Evolutionary conservation across 2,797 vertebrate species (phyloP).

Genomic region (Hoplostethus atlanticus): DNA sequence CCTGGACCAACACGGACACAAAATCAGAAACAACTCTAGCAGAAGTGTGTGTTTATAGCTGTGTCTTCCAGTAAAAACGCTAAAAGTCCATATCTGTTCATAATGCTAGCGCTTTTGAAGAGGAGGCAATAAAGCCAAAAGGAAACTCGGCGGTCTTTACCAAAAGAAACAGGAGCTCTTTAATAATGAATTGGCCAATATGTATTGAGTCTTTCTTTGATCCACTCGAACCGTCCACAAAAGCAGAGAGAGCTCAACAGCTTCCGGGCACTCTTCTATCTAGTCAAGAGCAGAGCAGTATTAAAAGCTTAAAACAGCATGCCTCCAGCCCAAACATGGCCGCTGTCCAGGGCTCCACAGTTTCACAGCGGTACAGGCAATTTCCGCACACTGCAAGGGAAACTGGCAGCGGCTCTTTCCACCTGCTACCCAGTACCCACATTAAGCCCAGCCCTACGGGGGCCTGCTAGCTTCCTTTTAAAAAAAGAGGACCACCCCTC

Average conservation of each 20-base stretch:
- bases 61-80: neutral
- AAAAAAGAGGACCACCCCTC: slow-evolving; percentile 26
- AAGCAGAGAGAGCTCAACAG: slow-evolving; percentile 47
- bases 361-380: slow-evolving; percentile 77
- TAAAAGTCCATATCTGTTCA: neutral
- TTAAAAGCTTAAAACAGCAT: slow-evolving; percentile 80
- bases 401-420: slow-evolving; percentile 81
- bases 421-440: slow-evolving; percentile 81
- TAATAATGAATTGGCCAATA: slow-evolving; percentile 20
- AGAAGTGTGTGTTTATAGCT: neutral
- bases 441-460: slow-evolving; percentile 66
- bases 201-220: slow-evolving; percentile 44
- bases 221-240: slow-evolving; percentile 44
- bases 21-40: neutral
- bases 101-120: neutral
- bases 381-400: slow-evolving; percentile 78
- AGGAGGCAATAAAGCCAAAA: slow-evolving; percentile 8
- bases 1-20: slow-evolving; percentile 80
- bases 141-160: neutral
- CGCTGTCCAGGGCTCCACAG: slow-evolving; percentile 71
- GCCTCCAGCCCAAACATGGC: slow-evolving; percentile 80
- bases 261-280: slow-evolving; percentile 75
- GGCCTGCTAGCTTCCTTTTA: slow-evolving; percentile 48
- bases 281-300: slow-evolving; percentile 76
- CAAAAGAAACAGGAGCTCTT: neutral